These are phyloP conservation scores for Coryphaenoides rupestris DNA, from an alignment of 2,113 vertebrate species.

Conservation along the genomic window DNA sequence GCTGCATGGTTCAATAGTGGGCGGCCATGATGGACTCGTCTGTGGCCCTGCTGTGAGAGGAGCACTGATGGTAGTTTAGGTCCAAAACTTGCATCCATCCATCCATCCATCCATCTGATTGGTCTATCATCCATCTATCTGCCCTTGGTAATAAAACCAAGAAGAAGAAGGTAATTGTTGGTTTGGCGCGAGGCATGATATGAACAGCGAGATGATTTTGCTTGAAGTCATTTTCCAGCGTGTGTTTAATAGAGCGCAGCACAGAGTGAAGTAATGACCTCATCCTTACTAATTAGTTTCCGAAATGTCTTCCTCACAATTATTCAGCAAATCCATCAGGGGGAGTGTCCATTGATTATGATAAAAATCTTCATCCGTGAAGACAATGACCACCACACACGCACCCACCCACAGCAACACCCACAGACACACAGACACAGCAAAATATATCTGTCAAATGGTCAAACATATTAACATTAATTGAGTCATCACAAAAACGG, in stretches of 20 bases:
- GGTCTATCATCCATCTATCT: too few species aligned
- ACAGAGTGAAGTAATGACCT: slow-evolving; percentile 35
- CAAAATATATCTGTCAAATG: too few species aligned
- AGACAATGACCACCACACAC: not conserved
- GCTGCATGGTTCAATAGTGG: slow-evolving; percentile 13
- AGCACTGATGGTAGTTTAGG: too few species aligned
- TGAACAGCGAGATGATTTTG: slow-evolving; percentile 34
- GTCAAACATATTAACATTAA: too few species aligned
- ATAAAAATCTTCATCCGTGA: not conserved
- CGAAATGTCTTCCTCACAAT: slow-evolving; percentile 13
- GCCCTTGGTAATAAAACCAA: slow-evolving; percentile 7
- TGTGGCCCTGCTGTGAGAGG: slow-evolving; percentile 15
- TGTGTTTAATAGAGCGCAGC: slow-evolving; percentile 30
- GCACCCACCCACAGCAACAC: slow-evolving; percentile 4
- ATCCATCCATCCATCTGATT: too few species aligned
- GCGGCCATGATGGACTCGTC: slow-evolving; percentile 19
- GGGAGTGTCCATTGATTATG: slow-evolving; percentile 5
- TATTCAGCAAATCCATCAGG: slow-evolving; percentile 32
- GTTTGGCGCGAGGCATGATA: not conserved
- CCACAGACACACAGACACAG: not conserved
- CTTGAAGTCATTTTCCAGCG: slow-evolving; percentile 29
- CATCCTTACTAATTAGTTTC: slow-evolving; percentile 30
- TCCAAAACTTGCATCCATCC: too few species aligned
- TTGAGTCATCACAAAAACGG: too few species aligned
- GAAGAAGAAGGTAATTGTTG: slow-evolving; percentile 7